Percentiles rank a stretch among this genome's conserved stretches.
phyloP scores from a whole-genome alignment of 2,113 vertebrate genomes.

The Gila orcuttii region DNA sequence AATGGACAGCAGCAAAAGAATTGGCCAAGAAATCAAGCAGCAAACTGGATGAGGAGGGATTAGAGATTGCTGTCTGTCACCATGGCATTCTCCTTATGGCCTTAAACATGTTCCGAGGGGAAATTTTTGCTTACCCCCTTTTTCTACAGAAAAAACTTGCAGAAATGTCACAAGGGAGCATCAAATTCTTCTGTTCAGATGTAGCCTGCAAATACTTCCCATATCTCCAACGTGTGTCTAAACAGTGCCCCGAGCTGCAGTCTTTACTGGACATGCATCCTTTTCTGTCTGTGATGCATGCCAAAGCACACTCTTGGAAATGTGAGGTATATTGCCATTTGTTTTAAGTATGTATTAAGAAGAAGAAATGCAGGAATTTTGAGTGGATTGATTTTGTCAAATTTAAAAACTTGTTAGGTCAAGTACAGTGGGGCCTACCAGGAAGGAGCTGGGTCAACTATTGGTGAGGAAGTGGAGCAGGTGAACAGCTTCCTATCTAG shows the following conservation, averaged over 20 bases:
- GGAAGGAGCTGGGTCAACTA: not conserved
- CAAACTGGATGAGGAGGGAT: too few species aligned
- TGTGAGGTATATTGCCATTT: not conserved
- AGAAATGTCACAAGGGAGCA: not conserved
- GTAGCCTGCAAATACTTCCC: not conserved
- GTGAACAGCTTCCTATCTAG: not conserved
- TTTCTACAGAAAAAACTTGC: not conserved
- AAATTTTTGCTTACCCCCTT: not conserved
- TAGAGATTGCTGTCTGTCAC: not conserved
- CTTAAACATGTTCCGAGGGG: not conserved
- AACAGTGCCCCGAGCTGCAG: not conserved
- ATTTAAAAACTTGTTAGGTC: too few species aligned
- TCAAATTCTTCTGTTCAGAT: not conserved
- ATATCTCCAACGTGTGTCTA: not conserved
- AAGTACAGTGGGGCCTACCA: too few species aligned
- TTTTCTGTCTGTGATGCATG: not conserved
- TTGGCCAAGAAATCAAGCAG: too few species aligned
- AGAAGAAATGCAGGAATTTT: too few species aligned
- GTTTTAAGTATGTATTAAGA: too few species aligned
- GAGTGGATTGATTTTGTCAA: too few species aligned
- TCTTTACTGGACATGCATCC: not conserved
- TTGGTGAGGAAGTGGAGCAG: not conserved
- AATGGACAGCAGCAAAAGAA: too few species aligned
- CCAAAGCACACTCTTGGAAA: constrained; percentile 2
- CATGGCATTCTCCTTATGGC: not conserved